phyloP scores from a whole-genome alignment of 2,113 vertebrate species.

The Ailuropoda melanoleuca region DNA sequence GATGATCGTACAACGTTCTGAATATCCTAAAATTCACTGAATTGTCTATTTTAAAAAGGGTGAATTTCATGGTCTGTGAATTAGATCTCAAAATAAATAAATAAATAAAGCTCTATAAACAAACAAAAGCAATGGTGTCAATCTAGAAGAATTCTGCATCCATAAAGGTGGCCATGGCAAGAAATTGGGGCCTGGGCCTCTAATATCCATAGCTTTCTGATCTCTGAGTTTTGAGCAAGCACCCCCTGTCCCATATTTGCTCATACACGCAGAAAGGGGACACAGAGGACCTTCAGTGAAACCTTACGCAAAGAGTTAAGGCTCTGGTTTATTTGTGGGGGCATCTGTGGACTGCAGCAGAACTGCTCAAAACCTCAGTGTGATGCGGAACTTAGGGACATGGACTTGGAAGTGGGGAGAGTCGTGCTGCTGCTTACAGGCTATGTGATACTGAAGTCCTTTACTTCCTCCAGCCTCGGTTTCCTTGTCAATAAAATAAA shows the following conservation, averaged over 20 bases:
- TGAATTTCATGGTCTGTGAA: neutral
- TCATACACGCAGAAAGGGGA: neutral
- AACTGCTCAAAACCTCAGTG: neutral
- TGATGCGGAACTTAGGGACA: neutral
- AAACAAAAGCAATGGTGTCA: neutral
- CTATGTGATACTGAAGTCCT: neutral
- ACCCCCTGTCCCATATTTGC: neutral
- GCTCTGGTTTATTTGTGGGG: neutral
- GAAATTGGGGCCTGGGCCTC: neutral
- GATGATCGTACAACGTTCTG: neutral
- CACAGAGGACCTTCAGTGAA: neutral
- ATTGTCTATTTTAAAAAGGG: neutral
- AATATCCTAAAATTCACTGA: neutral
- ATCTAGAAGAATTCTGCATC: neutral
- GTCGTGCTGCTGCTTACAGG: neutral
- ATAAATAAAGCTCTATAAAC: neutral
- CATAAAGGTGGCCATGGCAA: neutral
- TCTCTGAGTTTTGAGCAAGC: neutral
- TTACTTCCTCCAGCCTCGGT: neutral
- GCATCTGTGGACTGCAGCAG: neutral
- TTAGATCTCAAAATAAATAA: neutral
- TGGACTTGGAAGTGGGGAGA: neutral
- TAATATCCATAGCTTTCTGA: neutral
- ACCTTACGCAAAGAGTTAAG: too few relatives aligned
- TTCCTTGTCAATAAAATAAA: neutral